Conservation (phyloP, 2,797 vertebrate species). For the Gorsachius magnificus region DNA sequence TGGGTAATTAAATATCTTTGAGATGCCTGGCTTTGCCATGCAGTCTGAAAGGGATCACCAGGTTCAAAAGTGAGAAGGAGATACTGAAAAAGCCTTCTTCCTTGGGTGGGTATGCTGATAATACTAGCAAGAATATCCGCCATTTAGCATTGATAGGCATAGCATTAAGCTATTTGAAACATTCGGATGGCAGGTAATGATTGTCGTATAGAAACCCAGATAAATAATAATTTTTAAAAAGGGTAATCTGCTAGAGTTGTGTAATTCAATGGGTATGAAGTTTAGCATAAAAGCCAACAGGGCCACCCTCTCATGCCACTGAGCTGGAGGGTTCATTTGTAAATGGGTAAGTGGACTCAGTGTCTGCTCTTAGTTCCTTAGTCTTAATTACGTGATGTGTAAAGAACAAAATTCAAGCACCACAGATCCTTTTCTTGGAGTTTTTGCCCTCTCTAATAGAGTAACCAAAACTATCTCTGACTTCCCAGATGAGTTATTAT, state of each 20-base stretch:
- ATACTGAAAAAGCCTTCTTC: neutral
- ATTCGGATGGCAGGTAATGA: neutral
- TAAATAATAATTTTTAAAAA: neutral
- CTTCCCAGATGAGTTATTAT: neutral
- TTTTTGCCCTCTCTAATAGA: neutral
- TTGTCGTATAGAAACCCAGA: neutral
- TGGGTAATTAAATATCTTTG: neutral
- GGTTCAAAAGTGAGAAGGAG: neutral
- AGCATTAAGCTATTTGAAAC: neutral
- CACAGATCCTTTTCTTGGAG: neutral
- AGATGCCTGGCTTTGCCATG: neutral
- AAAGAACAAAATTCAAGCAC: neutral
- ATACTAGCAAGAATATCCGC: neutral
- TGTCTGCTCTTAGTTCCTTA: neutral
- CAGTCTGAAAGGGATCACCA: neutral
- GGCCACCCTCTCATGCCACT: neutral
- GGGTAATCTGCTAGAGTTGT: neutral
- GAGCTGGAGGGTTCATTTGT: neutral
- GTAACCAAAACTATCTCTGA: neutral
- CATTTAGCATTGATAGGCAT: neutral
- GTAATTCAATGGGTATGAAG: neutral
- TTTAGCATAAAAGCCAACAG: neutral
- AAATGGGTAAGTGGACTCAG: neutral
- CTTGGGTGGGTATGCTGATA: neutral
- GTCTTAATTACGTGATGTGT: neutral